Evolutionary conservation across 2,113 vertebrate species (phyloP).

Genomic region (Todiramphus saurophagus): DNA sequence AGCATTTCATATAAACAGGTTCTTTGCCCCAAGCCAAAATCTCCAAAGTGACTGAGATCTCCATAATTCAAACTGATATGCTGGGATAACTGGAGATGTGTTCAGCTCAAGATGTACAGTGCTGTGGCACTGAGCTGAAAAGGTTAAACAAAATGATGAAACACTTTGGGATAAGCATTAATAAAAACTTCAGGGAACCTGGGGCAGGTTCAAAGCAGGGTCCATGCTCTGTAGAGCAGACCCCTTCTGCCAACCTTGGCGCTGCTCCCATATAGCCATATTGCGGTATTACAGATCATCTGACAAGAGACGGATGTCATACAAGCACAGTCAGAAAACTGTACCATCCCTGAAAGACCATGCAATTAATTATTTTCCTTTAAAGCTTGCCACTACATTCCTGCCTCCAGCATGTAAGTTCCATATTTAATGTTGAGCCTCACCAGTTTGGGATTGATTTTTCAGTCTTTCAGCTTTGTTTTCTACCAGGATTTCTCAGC

Average conservation of each 20-base stretch:
- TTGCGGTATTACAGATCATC: background rate
- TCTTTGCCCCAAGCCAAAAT: background rate
- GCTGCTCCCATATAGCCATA: background rate
- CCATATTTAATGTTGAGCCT: background rate
- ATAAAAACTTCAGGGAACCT: background rate
- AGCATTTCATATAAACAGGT: background rate
- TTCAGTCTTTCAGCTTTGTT: background rate
- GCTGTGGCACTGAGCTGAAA: background rate
- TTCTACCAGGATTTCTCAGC: background rate
- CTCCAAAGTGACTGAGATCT: background rate
- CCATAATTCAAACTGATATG: background rate
- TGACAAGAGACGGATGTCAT: background rate
- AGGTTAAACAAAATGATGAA: background rate
- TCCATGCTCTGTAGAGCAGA: background rate
- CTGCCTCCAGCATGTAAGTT: background rate
- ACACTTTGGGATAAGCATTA: background rate
- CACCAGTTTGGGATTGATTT: background rate
- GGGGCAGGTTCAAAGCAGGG: background rate
- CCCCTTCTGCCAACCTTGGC: conserved; percentile 7
- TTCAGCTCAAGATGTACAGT: background rate
- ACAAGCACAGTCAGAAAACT: background rate
- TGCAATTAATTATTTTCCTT: background rate
- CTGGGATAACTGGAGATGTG: background rate
- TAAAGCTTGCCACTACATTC: background rate
- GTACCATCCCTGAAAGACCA: background rate